Evolutionary conservation across 2,797 vertebrate species (phyloP), one percentile per base, ranked within the genome.

Genomic region (Bradypodion ventrale): DNA sequence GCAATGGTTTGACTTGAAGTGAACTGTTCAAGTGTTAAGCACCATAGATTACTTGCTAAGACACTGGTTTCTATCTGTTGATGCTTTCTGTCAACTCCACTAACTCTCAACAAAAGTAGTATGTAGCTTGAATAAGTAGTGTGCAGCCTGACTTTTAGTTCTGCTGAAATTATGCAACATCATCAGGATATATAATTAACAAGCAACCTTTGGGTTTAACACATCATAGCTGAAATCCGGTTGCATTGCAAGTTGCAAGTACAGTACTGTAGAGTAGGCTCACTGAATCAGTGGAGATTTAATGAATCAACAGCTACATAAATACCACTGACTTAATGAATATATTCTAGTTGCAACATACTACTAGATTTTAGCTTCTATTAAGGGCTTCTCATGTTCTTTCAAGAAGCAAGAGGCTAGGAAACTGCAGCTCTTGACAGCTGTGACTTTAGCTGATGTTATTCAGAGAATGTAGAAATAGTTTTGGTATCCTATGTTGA

Each of bases 1-100:
- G 90, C 5, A 4, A 68, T 90, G 80, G 86, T 72, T 70, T 29
- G 37, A 37, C 27, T 49, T 49, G 70, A 63, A 29, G 8, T 29
- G 60, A 56, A 80, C 59, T 27, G 7, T 80, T 40, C 60, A 27
- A 27, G 59, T 19, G 15, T 85, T 87, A 78, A 89, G 32, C 66
- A 46, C 69, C 2, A n/a, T 27, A 89, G 86, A 86, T 65, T 87
- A 74, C 40, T 56, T n/a, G 83, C 87, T 88, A 80, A 85, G 70
- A 79, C 10, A 56, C 16, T 40, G 3, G 35, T 21, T 42, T 66
- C 49, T 40, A 2, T 29, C n/a, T n/a, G n/a, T n/a, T n/a, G n/a
- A n/a, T n/a, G n/a, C n/a, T n/a, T n/a, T n/a, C n/a, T 52, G 49
- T 52, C 16, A 56, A 56, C 52, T 56, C 46, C 4, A 7, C 46